phyloP scores from a whole-genome alignment of 2,888 invertebrate species.

The Spilosoma lubricipeda region DNA sequence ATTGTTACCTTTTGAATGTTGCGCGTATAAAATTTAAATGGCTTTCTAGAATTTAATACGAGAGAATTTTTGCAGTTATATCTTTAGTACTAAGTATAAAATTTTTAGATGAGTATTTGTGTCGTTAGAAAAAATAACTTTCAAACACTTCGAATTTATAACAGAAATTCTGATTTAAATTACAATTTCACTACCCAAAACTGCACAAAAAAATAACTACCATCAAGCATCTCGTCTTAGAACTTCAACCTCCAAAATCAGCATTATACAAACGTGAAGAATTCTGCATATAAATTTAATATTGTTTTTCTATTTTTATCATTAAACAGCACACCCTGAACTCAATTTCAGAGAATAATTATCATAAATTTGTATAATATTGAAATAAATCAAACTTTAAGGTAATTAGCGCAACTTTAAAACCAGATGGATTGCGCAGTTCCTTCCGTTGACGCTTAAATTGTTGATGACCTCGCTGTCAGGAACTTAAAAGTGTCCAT shows the following conservation, averaged over 20 bases:
- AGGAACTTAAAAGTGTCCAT: background rate
- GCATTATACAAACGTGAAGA: background rate
- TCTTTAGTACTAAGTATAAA: background rate
- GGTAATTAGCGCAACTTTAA: background rate
- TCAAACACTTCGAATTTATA: background rate
- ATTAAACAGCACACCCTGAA: background rate
- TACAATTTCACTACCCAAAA: background rate
- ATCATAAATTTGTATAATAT: background rate
- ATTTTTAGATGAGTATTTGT: background rate
- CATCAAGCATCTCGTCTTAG: background rate
- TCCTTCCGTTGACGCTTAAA: slow-evolving; percentile 6
- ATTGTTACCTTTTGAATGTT: slow-evolving; percentile 11
- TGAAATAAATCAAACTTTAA: background rate
- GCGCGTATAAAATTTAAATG: slow-evolving; percentile 7
- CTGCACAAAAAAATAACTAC: background rate
- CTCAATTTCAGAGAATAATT: background rate
- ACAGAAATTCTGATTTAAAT: background rate
- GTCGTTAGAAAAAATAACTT: background rate
- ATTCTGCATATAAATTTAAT: background rate
- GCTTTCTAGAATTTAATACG: background rate
- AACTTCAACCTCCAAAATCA: background rate
- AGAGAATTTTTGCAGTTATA: background rate
- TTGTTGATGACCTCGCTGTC: background rate
- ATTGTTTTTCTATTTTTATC: background rate
- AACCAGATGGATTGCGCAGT: background rate